Conservation (phyloP, 2,113 vertebrate species). For the Leptobrachium ailaonicum region DNA sequence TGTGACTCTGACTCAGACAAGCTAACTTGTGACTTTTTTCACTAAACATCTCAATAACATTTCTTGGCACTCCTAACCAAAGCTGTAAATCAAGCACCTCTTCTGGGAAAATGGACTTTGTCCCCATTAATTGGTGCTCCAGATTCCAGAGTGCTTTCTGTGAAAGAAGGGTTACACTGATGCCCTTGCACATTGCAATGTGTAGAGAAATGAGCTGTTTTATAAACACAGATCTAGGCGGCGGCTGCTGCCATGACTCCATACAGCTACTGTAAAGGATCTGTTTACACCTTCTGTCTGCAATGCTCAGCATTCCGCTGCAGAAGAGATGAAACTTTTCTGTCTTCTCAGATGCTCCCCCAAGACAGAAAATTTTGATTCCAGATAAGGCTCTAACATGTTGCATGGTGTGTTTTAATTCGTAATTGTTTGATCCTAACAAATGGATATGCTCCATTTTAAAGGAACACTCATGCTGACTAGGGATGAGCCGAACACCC, state of each 20-base stretch:
- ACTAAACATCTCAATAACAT: too few relatives aligned
- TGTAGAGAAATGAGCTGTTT: neutral
- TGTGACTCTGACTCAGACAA: too few relatives aligned
- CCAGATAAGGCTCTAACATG: neutral
- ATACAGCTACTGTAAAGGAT: neutral
- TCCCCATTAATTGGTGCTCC: neutral
- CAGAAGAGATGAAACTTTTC: neutral
- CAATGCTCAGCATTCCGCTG: neutral
- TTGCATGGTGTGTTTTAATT: too few relatives aligned
- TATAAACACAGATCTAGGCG: neutral
- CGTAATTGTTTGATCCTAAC: too few relatives aligned
- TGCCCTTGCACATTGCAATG: neutral
- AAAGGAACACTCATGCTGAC: too few relatives aligned
- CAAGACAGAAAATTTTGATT: neutral
- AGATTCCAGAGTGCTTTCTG: neutral
- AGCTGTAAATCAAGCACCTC: too few relatives aligned
- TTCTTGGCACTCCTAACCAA: too few relatives aligned
- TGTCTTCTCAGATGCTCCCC: neutral
- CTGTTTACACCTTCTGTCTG: neutral
- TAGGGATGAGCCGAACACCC: too few relatives aligned
- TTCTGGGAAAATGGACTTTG: too few relatives aligned
- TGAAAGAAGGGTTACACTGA: neutral
- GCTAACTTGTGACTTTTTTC: too few relatives aligned
- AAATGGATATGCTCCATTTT: too few relatives aligned
- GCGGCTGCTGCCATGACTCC: neutral